These are phyloP conservation scores for Trichonephila inaurata DNA, from an alignment of 1,140 invertebrate genomes.

Conservation along the genomic window DNA sequence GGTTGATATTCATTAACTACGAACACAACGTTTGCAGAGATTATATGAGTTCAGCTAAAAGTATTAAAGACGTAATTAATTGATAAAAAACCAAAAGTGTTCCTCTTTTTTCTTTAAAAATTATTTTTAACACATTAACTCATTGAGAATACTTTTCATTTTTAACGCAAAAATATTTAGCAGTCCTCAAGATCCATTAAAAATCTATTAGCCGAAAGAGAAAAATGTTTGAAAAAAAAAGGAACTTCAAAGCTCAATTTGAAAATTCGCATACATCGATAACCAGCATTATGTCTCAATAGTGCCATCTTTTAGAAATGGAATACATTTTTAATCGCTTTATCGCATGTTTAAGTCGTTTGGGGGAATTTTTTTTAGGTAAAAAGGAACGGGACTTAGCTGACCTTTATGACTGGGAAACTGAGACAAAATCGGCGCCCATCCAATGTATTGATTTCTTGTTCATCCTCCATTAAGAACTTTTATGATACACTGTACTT, in stretches of 20 bases:
- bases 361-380: conserved; percentile 35
- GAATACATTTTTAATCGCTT: conserved; percentile 61
- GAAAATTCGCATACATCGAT: not conserved
- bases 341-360: conserved; percentile 39
- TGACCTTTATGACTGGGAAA: conserved; percentile 40
- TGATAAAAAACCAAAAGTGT: no score
- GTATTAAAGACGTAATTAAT: no score
- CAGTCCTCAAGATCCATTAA: conserved; percentile 20
- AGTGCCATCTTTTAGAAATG: conserved; percentile 40
- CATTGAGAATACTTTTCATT: not conserved
- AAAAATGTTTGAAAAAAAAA: not conserved
- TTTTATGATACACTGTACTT: conserved; percentile 71
- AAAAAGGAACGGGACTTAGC: conserved; percentile 8
- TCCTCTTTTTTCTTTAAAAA: not conserved
- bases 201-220: conserved; percentile 37
- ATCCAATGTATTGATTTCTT: conserved; percentile 63
- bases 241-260: conserved; percentile 21
- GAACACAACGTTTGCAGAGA: no score
- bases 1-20: no score
- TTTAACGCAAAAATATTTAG: not conserved
- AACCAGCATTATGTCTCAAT: conserved; percentile 35
- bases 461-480: conserved; percentile 66
- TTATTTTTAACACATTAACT: not conserved
- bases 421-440: conserved; percentile 52
- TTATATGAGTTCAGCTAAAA: no score